These are phyloP conservation scores for Coluber constrictor DNA, from an alignment of 2,797 vertebrate species.

Conservation along the genomic window DNA sequence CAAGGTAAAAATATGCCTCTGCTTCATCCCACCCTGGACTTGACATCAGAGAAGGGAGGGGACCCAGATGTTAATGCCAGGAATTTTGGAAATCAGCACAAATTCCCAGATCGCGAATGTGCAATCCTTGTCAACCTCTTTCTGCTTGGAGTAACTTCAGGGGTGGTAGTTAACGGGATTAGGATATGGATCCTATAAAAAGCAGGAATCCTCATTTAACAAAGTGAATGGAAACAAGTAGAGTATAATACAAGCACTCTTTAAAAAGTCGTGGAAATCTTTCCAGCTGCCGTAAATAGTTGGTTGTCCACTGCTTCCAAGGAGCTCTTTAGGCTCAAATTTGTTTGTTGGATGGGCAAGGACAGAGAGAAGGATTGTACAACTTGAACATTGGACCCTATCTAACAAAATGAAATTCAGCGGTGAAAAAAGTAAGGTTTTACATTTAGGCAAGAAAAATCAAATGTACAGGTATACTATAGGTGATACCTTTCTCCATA, in stretches of 20 bases:
- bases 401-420: neutral
- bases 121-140: neutral
- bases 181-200: neutral
- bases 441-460: neutral
- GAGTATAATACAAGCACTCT: neutral
- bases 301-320: neutral
- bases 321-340: neutral
- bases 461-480: neutral
- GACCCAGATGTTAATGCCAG: neutral
- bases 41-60: neutral
- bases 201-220: neutral
- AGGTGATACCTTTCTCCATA: neutral
- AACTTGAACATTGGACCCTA: neutral
- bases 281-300: neutral
- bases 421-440: neutral
- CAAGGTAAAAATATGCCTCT: conserved; percentile 70
- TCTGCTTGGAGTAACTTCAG: neutral
- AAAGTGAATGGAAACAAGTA: neutral
- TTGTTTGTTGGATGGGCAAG: neutral
- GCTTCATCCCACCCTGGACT: neutral
- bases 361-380: neutral
- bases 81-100: neutral
- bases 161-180: neutral
- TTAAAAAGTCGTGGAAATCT: neutral
- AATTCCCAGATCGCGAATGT: neutral